Percentiles rank a stretch among this genome's conserved stretches.
Evolutionary conservation across 2,888 invertebrate species (phyloP).

Genomic region (Habroteleia sp.): DNA sequence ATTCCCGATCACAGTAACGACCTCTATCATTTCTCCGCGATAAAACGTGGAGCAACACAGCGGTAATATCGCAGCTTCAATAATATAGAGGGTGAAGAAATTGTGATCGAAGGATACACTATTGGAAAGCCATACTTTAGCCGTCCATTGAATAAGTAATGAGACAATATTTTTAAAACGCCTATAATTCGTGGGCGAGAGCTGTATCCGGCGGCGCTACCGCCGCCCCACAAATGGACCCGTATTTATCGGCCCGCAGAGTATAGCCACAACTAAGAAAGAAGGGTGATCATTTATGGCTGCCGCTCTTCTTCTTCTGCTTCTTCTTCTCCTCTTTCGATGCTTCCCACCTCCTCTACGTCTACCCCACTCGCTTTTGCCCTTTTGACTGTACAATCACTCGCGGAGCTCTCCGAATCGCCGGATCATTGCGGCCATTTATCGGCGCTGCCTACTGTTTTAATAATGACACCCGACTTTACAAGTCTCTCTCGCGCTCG

Average conservation of each 20-base stretch:
- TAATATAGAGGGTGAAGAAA: slow-evolving; percentile 78
- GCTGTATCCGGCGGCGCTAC: slow-evolving; percentile 67
- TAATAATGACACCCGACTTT: slow-evolving; percentile 75
- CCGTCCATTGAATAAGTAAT: slow-evolving; percentile 79
- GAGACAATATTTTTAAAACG: slow-evolving; percentile 81
- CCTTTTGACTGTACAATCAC: slow-evolving; percentile 78
- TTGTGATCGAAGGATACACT: slow-evolving; percentile 78
- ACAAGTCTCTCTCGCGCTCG: slow-evolving; percentile 47
- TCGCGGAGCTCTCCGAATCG: slow-evolving; percentile 66
- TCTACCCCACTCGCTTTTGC: slow-evolving; percentile 38
- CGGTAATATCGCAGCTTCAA: slow-evolving; percentile 69
- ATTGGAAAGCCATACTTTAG: slow-evolving; percentile 81
- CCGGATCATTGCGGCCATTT: slow-evolving; percentile 78
- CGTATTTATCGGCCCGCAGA: slow-evolving; percentile 81
- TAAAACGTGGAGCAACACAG: slow-evolving; percentile 37
- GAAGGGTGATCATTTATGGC: slow-evolving; percentile 78
- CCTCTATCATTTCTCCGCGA: slow-evolving; percentile 36
- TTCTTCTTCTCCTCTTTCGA: slow-evolving; percentile 33
- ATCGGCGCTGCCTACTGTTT: slow-evolving; percentile 75
- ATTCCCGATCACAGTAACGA: slow-evolving; percentile 41
- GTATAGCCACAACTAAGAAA: slow-evolving; percentile 77
- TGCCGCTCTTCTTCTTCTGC: slow-evolving; percentile 45
- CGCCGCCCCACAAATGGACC: slow-evolving; percentile 73
- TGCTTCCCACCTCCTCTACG: slow-evolving; percentile 13
- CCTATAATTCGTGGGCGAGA: slow-evolving; percentile 78